These are phyloP conservation scores for Dexiosoma caninum DNA, from an alignment of 2,888 invertebrate genomes.

Conservation along the genomic window DNA sequence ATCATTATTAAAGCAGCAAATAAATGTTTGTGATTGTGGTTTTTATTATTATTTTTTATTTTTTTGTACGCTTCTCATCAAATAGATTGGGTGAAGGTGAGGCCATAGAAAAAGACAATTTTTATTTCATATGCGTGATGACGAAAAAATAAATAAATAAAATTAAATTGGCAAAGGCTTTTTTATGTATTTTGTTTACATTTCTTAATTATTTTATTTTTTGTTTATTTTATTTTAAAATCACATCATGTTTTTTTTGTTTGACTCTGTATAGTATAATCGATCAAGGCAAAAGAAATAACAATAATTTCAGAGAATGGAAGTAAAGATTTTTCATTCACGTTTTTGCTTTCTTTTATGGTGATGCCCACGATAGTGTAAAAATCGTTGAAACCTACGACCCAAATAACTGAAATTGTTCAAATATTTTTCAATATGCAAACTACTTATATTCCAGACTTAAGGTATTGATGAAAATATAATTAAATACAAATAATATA, in stretches of 20 bases:
- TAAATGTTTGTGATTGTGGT: constrained; percentile 12
- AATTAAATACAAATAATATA: too few relatives aligned
- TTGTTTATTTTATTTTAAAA: background rate
- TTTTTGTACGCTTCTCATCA: constrained; percentile 9
- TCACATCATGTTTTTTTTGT: background rate
- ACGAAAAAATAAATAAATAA: background rate
- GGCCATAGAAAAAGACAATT: constrained; percentile 47
- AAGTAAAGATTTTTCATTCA: too few relatives aligned
- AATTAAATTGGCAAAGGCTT: constrained; percentile 18
- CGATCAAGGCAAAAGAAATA: background rate
- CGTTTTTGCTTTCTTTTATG: too few relatives aligned
- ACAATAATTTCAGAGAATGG: too few relatives aligned
- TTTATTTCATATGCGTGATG: constrained; percentile 28
- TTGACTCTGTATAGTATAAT: background rate
- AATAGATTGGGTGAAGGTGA: constrained; percentile 46
- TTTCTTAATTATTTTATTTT: constrained; percentile 16
- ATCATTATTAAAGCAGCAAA: constrained; percentile 13
- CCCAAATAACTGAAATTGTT: too few relatives aligned
- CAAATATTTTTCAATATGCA: too few relatives aligned
- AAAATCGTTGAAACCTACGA: too few relatives aligned
- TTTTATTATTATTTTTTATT: background rate
- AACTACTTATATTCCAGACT: too few relatives aligned
- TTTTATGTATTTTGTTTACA: constrained; percentile 16
- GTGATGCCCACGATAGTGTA: too few relatives aligned
- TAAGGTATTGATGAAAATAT: too few relatives aligned